Base-by-base conservation (phyloP, 2,113 vertebrate genomes). In the Pseudonaja textilis region DNA sequence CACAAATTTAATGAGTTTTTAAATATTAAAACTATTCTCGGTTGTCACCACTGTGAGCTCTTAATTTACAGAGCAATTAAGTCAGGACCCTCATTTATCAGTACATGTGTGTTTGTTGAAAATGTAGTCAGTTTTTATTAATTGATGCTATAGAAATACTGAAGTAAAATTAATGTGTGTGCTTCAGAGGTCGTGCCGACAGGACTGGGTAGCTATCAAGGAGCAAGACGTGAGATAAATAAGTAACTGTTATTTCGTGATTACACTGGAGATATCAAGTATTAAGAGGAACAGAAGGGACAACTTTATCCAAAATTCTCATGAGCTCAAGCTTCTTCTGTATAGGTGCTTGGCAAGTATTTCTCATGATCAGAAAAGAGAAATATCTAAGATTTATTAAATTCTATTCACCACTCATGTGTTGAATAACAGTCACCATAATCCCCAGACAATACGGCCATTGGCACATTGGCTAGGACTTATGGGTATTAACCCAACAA, bases 41-140 rank as follows among this genome's bases (percentile, higher is more conserved):
- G 97, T 98, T 98, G 98, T 98, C 98, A 98, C 97, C 97, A 98
- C 98, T 97, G 97, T 98, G 98, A 99, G 99, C 98, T 99, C 98
- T 99, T 99, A 99, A 99, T 99, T 99, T 99, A 99, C 98, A 98
- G 98, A 99, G 99, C 99, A 99, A 99, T 99, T 99, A 99, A 99
- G 98, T 98, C 97, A 97, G 95, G 98, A 98, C 98, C 97, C 98
- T 99, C 98, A 99, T 99, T 99, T 98, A 99, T 99, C 99, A 99
- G 98, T 97, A 98, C 97, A 97, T 98, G 98, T 98, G 98, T 98
- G 94, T 99, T 98, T 98, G 98, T 98, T 97, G 98, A 97, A 98
- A 98, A 98, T 96, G 96, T 97, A 97, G 98, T 99, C 99, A 99
- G 98, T 98, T 99, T 98, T 99, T 99, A 99, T 99, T 99, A 99